phyloP scores from a whole-genome alignment of 1,140 invertebrate species.

The Prorops nasuta region DNA sequence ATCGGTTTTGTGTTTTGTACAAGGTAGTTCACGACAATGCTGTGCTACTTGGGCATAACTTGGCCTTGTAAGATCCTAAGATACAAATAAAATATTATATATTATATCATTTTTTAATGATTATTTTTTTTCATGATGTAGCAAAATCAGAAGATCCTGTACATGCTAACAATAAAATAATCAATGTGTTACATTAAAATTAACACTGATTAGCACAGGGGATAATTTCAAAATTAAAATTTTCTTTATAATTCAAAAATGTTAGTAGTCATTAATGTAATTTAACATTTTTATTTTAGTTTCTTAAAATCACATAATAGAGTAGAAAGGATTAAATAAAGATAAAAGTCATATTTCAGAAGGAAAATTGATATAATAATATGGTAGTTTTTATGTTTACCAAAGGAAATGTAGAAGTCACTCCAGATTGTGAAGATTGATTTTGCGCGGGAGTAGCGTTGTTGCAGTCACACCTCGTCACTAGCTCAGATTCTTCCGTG shows the following conservation, averaged over 20 bases:
- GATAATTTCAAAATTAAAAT: too few relatives aligned
- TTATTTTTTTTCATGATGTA: not conserved
- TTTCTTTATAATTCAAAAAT: too few relatives aligned
- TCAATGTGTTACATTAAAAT: too few relatives aligned
- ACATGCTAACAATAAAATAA: slow-evolving; percentile 1
- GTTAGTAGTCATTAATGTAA: too few relatives aligned
- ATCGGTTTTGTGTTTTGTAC: slow-evolving; percentile 57
- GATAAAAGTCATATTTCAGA: not conserved
- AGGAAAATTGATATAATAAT: not conserved
- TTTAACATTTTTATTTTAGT: too few relatives aligned
- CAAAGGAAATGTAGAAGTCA: slow-evolving; percentile 45
- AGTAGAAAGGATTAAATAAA: not conserved
- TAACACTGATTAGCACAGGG: too few relatives aligned
- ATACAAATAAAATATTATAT: slow-evolving; percentile 21
- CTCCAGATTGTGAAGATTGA: slow-evolving; percentile 49
- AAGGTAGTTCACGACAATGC: slow-evolving; percentile 64
- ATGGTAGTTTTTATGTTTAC: slow-evolving; percentile 37
- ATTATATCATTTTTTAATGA: not conserved
- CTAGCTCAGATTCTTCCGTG: slow-evolving; percentile 43
- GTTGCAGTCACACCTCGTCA: slow-evolving; percentile 52
- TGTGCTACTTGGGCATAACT: slow-evolving; percentile 85
- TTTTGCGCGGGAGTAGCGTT: slow-evolving; percentile 47
- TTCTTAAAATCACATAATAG: too few relatives aligned
- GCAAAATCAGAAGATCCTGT: not conserved
- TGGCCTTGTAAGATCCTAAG: slow-evolving; percentile 62